These are phyloP conservation scores for Stenichneumon culpator DNA, from an alignment of 2,888 invertebrate species.

Conservation along the genomic window DNA sequence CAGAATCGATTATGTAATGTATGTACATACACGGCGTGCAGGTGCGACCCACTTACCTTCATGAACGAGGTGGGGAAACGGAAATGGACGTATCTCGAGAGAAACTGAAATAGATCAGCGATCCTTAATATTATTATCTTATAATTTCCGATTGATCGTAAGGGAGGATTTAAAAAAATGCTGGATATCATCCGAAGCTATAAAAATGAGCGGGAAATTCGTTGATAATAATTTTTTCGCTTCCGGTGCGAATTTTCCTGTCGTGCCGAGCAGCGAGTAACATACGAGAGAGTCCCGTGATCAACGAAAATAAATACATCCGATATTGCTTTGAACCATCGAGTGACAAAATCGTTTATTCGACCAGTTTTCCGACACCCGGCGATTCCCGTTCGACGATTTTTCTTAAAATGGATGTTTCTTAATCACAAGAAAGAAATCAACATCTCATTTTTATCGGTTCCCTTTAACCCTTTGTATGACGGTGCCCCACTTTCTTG, in stretches of 20 bases:
- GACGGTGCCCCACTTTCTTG: too few relatives aligned
- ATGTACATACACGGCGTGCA: slow-evolving; percentile 6
- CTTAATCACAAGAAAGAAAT: neutral
- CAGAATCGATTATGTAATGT: slow-evolving; percentile 33
- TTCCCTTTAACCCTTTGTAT: too few relatives aligned
- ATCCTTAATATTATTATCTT: neutral
- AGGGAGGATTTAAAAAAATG: neutral
- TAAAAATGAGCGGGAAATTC: neutral
- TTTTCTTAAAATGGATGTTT: neutral
- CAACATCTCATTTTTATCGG: neutral
- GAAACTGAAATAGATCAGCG: neutral
- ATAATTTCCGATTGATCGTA: neutral
- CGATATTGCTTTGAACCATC: too few relatives aligned
- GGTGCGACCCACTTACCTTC: slow-evolving; percentile 33
- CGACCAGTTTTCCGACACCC: too few relatives aligned
- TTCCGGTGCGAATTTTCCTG: too few relatives aligned
- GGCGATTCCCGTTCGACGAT: neutral
- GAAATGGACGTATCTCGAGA: neutral
- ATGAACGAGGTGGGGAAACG: neutral
- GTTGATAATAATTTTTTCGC: too few relatives aligned
- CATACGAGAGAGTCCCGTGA: too few relatives aligned
- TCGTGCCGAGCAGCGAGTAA: too few relatives aligned
- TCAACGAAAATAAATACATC: too few relatives aligned
- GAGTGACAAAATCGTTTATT: too few relatives aligned
- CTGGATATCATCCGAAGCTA: neutral